These are phyloP conservation scores for Helogale parvula DNA, from an alignment of 2,113 vertebrate genomes.

Conservation along the genomic window DNA sequence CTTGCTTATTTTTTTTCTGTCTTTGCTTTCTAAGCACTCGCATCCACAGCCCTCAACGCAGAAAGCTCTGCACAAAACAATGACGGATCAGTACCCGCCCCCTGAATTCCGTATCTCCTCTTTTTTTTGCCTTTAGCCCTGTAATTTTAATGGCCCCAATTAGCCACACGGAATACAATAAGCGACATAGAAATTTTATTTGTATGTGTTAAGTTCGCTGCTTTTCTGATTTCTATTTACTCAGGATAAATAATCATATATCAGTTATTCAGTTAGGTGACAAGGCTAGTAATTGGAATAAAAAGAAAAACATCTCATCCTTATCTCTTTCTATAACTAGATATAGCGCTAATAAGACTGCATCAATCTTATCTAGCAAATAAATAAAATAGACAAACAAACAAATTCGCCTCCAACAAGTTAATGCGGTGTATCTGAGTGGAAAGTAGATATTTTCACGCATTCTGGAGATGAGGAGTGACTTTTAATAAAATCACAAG, in stretches of 20 bases:
- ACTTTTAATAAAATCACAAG: slow-evolving; percentile 99
- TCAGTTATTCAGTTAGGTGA: slow-evolving; percentile 92
- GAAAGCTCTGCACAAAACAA: not conserved
- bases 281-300: slow-evolving; percentile 93
- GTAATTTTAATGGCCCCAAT: slow-evolving; percentile 83
- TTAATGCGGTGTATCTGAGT: slow-evolving; percentile 99
- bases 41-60: not conserved
- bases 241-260: slow-evolving; percentile 92
- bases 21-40: not conserved
- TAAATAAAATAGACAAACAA: slow-evolving; percentile 98
- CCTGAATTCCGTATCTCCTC: slow-evolving; percentile 21
- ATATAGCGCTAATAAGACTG: slow-evolving; percentile 95
- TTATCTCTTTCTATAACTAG: slow-evolving; percentile 91
- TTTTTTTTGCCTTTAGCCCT: slow-evolving; percentile 26
- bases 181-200: slow-evolving; percentile 85
- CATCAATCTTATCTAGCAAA: slow-evolving; percentile 97
- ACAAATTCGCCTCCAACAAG: slow-evolving; percentile 96
- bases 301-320: slow-evolving; percentile 91
- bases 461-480: slow-evolving; percentile 95
- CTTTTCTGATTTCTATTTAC: slow-evolving; percentile 92
- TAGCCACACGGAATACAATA: slow-evolving; percentile 82
- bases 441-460: slow-evolving; percentile 99
- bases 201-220: slow-evolving; percentile 86
- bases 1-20: not conserved
- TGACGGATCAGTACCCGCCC: not conserved